A percentile compares a stretch with the other conserved stretches of the same genome.
phyloP scores from a whole-genome alignment of 2,113 vertebrate genomes.

The Corythornis cristatus region DNA sequence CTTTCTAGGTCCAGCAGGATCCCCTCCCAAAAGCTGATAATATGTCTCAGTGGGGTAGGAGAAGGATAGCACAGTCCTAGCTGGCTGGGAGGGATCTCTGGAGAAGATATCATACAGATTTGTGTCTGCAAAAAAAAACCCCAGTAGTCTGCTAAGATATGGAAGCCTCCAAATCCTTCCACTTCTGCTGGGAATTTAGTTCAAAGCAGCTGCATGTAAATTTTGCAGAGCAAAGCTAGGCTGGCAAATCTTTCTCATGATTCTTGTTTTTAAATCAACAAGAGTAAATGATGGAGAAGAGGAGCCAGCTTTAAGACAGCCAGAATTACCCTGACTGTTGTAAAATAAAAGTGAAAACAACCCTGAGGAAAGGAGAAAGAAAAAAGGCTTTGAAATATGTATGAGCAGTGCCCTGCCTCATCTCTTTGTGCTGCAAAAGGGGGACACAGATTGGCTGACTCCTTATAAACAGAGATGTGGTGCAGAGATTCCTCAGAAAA shows the following conservation, averaged over 20 bases:
- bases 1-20: slow-evolving; percentile 27
- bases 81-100: slow-evolving; percentile 20
- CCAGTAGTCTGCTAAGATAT: slow-evolving; percentile 39
- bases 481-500: neutral
- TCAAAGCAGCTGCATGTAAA: slow-evolving; percentile 58
- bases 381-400: neutral
- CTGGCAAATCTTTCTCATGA: slow-evolving; percentile 18
- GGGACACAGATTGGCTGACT: neutral
- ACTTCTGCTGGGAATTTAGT: slow-evolving; percentile 64
- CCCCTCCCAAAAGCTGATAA: neutral
- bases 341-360: slow-evolving; percentile 33
- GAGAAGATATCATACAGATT: slow-evolving; percentile 24
- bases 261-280: slow-evolving; percentile 44
- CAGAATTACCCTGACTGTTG: neutral
- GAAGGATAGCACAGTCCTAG: neutral
- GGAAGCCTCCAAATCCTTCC: slow-evolving; percentile 49
- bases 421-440: slow-evolving; percentile 4
- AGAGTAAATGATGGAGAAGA: neutral
- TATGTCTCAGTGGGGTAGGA: neutral
- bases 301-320: neutral
- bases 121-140: slow-evolving; percentile 22
- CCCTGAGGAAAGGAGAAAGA: neutral
- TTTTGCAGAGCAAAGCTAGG: slow-evolving; percentile 16
- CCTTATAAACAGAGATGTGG: neutral
- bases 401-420: neutral